Conservation (phyloP, 1,140 invertebrate genomes). For the Apis dorsata region DNA sequence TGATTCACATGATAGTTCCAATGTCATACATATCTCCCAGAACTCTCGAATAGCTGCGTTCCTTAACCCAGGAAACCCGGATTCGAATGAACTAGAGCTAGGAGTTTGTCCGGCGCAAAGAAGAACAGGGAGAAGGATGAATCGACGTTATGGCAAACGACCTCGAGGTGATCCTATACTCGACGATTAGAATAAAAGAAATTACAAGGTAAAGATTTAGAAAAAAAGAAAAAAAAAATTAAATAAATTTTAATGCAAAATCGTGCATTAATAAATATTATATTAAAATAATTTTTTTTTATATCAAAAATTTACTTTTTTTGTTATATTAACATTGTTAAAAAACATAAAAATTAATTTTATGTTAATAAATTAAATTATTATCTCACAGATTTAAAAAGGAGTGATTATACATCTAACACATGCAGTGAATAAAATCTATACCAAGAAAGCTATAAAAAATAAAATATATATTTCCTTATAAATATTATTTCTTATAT, state of each 20-base stretch:
- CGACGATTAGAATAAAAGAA: constrained; percentile 12
- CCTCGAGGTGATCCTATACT: background rate
- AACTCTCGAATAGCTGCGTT: constrained; percentile 50
- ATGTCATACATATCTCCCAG: constrained; percentile 64
- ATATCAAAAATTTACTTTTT: too few species aligned
- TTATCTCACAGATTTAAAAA: background rate
- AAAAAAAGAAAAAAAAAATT: background rate
- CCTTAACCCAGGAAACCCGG: constrained; percentile 17
- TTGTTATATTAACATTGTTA: too few species aligned
- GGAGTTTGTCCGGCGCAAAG: constrained; percentile 19
- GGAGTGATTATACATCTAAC: background rate
- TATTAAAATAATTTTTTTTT: background rate
- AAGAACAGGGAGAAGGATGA: constrained; percentile 32
- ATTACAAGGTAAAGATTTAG: constrained; percentile 3
- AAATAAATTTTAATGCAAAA: background rate
- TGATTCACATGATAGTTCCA: constrained; percentile 50
- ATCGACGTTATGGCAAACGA: constrained; percentile 40
- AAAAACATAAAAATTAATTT: background rate
- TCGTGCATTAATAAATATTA: background rate
- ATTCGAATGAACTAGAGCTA: background rate
- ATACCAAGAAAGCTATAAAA: constrained; percentile 25
- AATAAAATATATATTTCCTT: constrained; percentile 41
- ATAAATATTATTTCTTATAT: constrained; percentile 43
- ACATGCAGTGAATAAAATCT: constrained; percentile 9
- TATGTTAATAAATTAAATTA: background rate